Conservation (phyloP, 1,140 invertebrate genomes). For the Hypsibius dujardini region DNA sequence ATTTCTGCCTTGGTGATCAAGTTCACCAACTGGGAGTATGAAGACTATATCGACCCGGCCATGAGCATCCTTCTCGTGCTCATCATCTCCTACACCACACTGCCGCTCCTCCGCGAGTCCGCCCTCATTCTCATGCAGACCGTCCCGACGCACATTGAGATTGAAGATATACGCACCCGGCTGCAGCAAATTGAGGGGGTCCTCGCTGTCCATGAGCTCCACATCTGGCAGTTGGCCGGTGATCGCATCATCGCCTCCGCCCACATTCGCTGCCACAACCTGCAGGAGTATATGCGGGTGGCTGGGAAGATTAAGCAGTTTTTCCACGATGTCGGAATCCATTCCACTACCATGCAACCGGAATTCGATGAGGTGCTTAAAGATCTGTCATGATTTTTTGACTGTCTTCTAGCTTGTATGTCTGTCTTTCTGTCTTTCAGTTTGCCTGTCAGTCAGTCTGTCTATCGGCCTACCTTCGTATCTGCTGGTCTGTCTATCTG, state of each 20-base stretch:
- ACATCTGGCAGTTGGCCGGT: constrained; percentile 42
- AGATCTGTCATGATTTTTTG: background rate
- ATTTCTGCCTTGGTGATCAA: constrained; percentile 74
- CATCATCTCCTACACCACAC: constrained; percentile 30
- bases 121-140: constrained; percentile 41
- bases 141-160: constrained; percentile 39
- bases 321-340: constrained; percentile 42
- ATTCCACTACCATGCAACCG: constrained; percentile 43
- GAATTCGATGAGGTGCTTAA: constrained; percentile 34
- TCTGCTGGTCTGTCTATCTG: no score
- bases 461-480: no score
- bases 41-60: constrained; percentile 74
- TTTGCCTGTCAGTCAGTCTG: no score
- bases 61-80: constrained; percentile 49
- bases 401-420: no score
- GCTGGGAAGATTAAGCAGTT: constrained; percentile 36
- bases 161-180: constrained; percentile 35
- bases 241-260: constrained; percentile 41
- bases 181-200: constrained; percentile 38
- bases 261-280: constrained; percentile 38
- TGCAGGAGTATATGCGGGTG: constrained; percentile 38
- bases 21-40: constrained; percentile 57
- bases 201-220: constrained; percentile 41
- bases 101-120: constrained; percentile 36
- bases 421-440: no score